Evolutionary conservation across 2,113 vertebrate species (phyloP), one percentile per base, ranked within the genome.

Genomic region (Aviceda subcristata): DNA sequence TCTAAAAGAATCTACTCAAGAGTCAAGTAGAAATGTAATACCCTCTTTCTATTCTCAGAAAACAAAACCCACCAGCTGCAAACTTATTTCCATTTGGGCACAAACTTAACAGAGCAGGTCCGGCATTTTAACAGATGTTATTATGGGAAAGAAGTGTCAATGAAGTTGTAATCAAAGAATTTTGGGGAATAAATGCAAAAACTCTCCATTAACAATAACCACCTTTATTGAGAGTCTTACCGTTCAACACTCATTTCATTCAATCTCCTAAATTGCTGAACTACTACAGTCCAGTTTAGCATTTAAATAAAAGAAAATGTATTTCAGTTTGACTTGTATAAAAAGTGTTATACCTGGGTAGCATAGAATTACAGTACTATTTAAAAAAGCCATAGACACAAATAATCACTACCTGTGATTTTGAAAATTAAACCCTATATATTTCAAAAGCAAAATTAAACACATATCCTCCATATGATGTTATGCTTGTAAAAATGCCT

Each of bases 191-290:
- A 96, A 96, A 69, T 43, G 36, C 66, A 85, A 82, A 62, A 82
- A 43, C 23, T 68, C 57, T 73, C 67, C 15, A 50, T 67, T 64
- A 76, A 86, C 53, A 92, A 68, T 55, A 90, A 95, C 56, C 91
- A 93, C 68, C 74, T 96, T 97, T 97, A 97, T 96, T 97, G 78
- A 88, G 71, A 27, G 1, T 71, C 24, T 78, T 63, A 45, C 10
- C 34, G 79, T 88, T 88, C 43, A 79, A 68, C n/a, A 92, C 8
- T 67, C 15, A 63, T 76, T 84, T n/a, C 6, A 43, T 43, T 76
- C 18, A 14, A 15, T 67, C 75, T 88, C 82, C 73, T 89, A 39
- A 86, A 95, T 14, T 72, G 46, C 39, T 68, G 50, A 79, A 20
- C 39, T 81, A 20, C 39, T 78, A 57, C 46, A 92, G 68, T 50